phyloP scores from a whole-genome alignment of 2,113 vertebrate species.

The Chaetodon auriga region DNA sequence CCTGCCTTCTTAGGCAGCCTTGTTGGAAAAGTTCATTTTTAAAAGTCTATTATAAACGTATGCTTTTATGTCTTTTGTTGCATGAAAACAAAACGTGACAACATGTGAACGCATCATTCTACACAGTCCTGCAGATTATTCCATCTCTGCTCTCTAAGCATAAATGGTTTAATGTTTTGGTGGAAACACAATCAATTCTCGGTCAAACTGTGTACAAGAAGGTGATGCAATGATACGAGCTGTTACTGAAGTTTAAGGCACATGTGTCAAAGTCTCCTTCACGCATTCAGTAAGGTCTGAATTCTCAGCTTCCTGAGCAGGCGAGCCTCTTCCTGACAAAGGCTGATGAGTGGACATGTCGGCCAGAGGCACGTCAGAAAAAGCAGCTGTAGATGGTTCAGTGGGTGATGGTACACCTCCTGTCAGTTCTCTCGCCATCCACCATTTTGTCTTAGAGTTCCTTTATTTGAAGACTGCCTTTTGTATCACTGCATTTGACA shows the following conservation, averaged over 20 bases:
- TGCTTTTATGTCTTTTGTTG: not conserved
- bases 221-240: conserved; percentile 13
- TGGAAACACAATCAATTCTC: conserved; percentile 36
- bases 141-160: not conserved
- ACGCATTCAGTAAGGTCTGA: conserved; percentile 42
- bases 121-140: not conserved
- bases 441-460: conserved; percentile 72
- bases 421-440: conserved; percentile 69
- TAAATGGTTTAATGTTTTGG: conserved; percentile 40
- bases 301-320: conserved; percentile 39
- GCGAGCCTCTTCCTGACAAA: conserved; percentile 59
- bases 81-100: not conserved
- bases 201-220: conserved; percentile 38
- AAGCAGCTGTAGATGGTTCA: conserved; percentile 56
- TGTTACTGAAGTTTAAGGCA: conserved; percentile 26
- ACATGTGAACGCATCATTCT: not conserved
- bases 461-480: conserved; percentile 73
- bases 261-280: conserved; percentile 35
- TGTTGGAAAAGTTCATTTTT: not conserved
- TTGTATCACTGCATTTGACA: conserved; percentile 73
- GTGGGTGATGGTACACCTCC: conserved; percentile 61
- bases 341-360: conserved; percentile 69
- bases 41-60: not conserved
- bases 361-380: conserved; percentile 60
- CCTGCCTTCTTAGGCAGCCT: not conserved